Evolutionary conservation across 1,140 invertebrate genomes (phyloP).

Genomic region (Dolichoris vasculosae): DNA sequence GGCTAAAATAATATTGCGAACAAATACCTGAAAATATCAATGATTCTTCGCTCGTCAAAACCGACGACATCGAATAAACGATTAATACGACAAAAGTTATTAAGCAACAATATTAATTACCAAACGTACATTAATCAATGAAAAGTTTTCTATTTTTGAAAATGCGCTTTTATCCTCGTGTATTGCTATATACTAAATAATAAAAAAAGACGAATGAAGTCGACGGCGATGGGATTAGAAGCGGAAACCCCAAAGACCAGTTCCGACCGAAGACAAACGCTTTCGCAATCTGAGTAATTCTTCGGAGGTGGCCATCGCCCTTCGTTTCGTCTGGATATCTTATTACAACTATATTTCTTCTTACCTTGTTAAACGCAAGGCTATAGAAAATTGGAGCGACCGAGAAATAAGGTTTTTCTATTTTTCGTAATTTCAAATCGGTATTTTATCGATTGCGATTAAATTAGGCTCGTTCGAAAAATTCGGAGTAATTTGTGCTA

Average conservation of each 20-base stretch:
- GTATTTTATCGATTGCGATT: too few relatives aligned
- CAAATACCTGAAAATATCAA: too few relatives aligned
- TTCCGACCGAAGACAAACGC: slow-evolving; percentile 11
- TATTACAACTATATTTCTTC: neutral
- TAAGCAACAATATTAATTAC: neutral
- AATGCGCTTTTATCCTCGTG: neutral
- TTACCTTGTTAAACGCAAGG: neutral
- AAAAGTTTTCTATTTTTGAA: neutral
- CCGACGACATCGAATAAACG: neutral
- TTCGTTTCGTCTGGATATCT: neutral
- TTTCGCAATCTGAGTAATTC: slow-evolving; percentile 5
- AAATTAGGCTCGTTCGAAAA: too few relatives aligned
- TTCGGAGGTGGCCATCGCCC: neutral
- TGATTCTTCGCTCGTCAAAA: neutral
- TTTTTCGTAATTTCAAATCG: too few relatives aligned
- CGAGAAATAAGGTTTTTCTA: neutral
- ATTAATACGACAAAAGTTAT: neutral
- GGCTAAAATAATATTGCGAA: too few relatives aligned
- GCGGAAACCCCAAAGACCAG: slow-evolving; percentile 1
- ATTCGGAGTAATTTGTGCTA: too few relatives aligned
- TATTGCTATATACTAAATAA: neutral
- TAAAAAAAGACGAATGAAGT: neutral
- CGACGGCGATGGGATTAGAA: neutral
- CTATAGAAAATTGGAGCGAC: neutral
- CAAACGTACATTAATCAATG: neutral